Evolutionary conservation across 2,797 vertebrate genomes (phyloP).

Genomic region (Geotrypetes seraphini): DNA sequence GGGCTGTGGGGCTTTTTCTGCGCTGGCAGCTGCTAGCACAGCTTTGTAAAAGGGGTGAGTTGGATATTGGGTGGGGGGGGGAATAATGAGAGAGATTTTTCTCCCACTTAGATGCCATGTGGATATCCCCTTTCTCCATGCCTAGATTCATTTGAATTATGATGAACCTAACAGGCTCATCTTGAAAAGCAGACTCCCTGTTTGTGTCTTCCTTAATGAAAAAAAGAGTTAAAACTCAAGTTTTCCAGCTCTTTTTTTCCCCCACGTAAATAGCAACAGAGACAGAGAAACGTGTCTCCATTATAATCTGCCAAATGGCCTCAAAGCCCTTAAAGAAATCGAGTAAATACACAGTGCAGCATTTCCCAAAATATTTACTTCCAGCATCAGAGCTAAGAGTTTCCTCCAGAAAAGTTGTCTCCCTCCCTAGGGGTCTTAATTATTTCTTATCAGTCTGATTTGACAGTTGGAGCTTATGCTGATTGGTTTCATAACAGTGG

Average conservation of each 20-base stretch:
- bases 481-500: slow-evolving; percentile 4
- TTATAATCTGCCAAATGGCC: background rate
- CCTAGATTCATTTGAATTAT: too few relatives aligned
- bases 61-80: too few relatives aligned
- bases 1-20: too few relatives aligned
- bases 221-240: too few relatives aligned
- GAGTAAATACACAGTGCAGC: background rate
- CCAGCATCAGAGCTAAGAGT: background rate
- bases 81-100: too few relatives aligned
- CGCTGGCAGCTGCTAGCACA: too few relatives aligned
- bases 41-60: too few relatives aligned
- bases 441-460: slow-evolving; percentile 5
- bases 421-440: slow-evolving; percentile 4
- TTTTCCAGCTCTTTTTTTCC: too few relatives aligned
- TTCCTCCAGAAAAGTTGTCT: background rate
- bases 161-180: too few relatives aligned
- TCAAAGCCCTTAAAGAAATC: background rate
- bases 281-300: background rate
- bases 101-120: too few relatives aligned
- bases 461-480: slow-evolving; percentile 1
- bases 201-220: too few relatives aligned
- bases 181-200: background rate
- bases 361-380: background rate
- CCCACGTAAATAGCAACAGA: background rate
- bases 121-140: too few relatives aligned